Percentiles rank a stretch among this genome's conserved stretches.
Evolutionary conservation across 2,888 invertebrate genomes (phyloP).

Genomic region (Onchidella celtica): DNA sequence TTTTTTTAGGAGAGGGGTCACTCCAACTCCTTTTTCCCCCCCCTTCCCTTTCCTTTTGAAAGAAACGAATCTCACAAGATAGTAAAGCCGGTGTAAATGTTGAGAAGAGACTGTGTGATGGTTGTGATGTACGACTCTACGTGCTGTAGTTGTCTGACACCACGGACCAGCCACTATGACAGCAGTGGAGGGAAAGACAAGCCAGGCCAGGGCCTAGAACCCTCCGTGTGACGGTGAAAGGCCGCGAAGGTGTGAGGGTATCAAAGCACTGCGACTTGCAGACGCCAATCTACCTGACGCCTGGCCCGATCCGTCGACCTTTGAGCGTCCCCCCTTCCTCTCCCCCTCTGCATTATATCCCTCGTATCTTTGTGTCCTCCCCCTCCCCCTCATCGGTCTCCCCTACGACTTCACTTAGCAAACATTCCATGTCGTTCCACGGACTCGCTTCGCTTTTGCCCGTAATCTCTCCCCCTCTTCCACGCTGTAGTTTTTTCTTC

Average conservation of each 20-base stretch:
- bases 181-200: too few species aligned
- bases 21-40: too few species aligned
- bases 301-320: constrained; percentile 15
- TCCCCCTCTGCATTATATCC: not conserved
- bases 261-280: constrained; percentile 19
- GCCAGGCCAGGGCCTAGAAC: constrained; percentile 6
- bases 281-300: constrained; percentile 31
- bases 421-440: constrained; percentile 24
- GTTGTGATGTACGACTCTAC: too few species aligned
- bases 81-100: too few species aligned
- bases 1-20: too few species aligned
- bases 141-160: too few species aligned
- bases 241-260: constrained; percentile 39
- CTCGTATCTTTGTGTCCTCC: not conserved
- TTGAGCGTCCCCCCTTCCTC: not conserved
- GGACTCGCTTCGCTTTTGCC: constrained; percentile 11
- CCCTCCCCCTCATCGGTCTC: not conserved
- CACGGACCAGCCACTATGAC: too few species aligned
- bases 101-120: too few species aligned
- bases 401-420: too few species aligned
- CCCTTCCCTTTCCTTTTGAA: too few species aligned
- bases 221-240: not conserved
- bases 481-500: not conserved
- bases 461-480: not conserved
- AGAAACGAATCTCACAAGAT: too few species aligned